Evolutionary conservation across 2,888 invertebrate genomes (phyloP).

Genomic region (Strigamia maritima): DNA sequence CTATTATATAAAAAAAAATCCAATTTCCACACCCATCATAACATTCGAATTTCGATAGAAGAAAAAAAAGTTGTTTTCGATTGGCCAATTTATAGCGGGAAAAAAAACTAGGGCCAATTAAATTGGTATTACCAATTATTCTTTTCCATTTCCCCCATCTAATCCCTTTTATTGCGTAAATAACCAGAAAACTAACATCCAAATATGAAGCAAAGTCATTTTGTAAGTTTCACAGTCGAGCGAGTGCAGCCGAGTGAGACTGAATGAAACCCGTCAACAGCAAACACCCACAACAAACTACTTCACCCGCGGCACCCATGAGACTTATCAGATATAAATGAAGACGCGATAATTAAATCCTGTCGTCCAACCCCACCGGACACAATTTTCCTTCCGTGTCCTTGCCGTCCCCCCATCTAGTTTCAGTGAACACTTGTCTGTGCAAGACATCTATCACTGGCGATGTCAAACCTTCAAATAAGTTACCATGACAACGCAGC

Average conservation of each 20-base stretch:
- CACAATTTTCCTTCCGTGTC: background rate
- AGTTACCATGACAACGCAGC: slow-evolving; percentile 2
- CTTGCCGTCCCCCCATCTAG: background rate
- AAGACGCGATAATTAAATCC: slow-evolving; percentile 6
- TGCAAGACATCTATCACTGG: slow-evolving; percentile 28
- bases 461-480: slow-evolving; percentile 10
- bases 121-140: background rate
- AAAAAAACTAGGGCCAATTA: background rate
- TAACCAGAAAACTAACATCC: background rate
- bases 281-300: background rate
- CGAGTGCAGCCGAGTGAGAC: background rate
- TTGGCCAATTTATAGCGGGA: background rate
- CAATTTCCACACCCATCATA: background rate
- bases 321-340: background rate
- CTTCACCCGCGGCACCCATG: background rate
- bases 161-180: background rate
- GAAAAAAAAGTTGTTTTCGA: background rate
- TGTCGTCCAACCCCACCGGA: slow-evolving; percentile 24
- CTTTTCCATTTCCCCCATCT: background rate
- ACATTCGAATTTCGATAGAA: background rate
- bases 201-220: background rate
- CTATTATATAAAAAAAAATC: background rate
- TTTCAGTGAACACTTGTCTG: slow-evolving; percentile 18
- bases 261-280: too few relatives aligned
- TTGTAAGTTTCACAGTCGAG: background rate